Percentiles rank a stretch among this genome's conserved stretches.
Conservation (phyloP, 92 coral and sea anemone species). For the Parazoanthus darwini region DNA sequence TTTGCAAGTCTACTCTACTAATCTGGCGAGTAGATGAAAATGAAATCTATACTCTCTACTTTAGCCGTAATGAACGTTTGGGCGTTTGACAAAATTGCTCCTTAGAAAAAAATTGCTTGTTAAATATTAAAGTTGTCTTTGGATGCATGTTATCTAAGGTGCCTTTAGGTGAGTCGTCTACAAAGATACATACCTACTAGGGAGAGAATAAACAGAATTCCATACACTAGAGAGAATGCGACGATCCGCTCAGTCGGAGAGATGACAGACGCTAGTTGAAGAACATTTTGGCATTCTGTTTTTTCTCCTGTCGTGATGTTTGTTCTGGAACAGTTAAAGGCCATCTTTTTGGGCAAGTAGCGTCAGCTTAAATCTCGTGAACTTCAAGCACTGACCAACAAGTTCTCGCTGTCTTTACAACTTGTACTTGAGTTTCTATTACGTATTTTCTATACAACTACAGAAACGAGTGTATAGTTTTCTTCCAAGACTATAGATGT, state of each 20-base stretch:
- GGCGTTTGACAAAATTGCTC: neutral
- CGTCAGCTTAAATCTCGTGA: neutral
- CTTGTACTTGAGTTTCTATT: neutral
- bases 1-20: neutral
- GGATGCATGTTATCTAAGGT: neutral
- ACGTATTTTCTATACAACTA: neutral
- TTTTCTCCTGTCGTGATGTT: neutral
- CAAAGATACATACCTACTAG: conserved; percentile 64
- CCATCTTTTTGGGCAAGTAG: neutral
- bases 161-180: neutral
- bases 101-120: neutral
- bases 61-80: neutral
- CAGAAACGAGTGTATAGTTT: neutral
- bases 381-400: neutral
- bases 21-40: neutral
- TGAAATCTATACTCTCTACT: neutral
- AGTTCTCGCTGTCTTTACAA: neutral
- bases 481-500: neutral
- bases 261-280: neutral
- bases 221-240: conserved; percentile 67
- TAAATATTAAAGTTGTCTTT: neutral
- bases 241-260: conserved; percentile 52
- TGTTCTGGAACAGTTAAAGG: conserved; percentile 11
- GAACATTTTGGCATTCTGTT: neutral
- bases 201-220: conserved; percentile 66